Evolutionary conservation across 2,888 invertebrate genomes (phyloP).

Genomic region (Drepana falcataria): DNA sequence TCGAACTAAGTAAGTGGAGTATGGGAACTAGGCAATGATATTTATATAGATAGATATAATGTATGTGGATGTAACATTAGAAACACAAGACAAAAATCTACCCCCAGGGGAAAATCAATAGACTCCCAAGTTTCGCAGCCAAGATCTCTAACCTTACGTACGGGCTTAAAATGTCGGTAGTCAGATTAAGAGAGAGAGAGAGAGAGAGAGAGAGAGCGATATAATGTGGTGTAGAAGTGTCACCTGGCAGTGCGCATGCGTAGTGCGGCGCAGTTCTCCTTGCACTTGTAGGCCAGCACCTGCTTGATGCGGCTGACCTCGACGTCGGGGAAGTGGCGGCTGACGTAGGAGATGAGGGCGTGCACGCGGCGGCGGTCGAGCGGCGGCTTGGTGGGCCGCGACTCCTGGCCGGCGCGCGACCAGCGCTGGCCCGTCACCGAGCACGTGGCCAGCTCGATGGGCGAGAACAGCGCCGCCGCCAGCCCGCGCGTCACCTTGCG

Average conservation of each 20-base stretch:
- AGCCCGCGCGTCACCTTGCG: constrained; percentile 85
- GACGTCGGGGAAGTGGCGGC: constrained; percentile 84
- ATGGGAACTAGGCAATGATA: no score
- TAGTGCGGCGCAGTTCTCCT: constrained; percentile 86
- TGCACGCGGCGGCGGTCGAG: constrained; percentile 85
- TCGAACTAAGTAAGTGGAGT: no score
- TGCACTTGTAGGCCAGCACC: constrained; percentile 87
- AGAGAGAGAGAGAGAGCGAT: not conserved
- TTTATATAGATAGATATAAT: no score
- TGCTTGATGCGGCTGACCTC: constrained; percentile 87
- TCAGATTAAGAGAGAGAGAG: no score
- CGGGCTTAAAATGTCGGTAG: no score
- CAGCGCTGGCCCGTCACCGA: constrained; percentile 87
- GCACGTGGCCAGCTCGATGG: constrained; percentile 85
- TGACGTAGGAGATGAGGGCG: constrained; percentile 87
- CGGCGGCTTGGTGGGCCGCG: constrained; percentile 86
- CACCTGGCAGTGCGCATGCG: constrained; percentile 86
- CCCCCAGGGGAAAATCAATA: no score
- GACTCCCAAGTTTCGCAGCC: no score
- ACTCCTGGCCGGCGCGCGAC: constrained; percentile 85
- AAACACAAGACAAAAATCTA: no score
- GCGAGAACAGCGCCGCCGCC: constrained; percentile 86
- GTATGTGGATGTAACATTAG: no score
- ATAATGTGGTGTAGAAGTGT: constrained; percentile 15
- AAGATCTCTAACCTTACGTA: no score